These are phyloP conservation scores for Laothoe populi DNA, from an alignment of 2,888 invertebrate species.

Conservation along the genomic window DNA sequence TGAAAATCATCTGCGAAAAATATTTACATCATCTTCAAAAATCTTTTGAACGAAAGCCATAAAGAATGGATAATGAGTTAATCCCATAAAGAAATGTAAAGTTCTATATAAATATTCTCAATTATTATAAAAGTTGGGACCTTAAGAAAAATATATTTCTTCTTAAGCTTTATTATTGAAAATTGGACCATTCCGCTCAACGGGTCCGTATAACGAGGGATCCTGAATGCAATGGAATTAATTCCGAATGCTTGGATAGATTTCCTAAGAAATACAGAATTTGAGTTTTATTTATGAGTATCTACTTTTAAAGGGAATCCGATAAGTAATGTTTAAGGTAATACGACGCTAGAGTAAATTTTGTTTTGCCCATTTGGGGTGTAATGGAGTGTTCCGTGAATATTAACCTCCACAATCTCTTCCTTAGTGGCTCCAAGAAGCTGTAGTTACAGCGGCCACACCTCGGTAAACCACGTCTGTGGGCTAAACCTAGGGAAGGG, in stretches of 20 bases:
- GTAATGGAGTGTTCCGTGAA: no score
- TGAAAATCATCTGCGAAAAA: no score
- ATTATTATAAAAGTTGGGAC: conserved; percentile 31
- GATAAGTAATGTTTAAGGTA: not conserved
- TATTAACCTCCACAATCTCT: no score
- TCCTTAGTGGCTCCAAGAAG: no score
- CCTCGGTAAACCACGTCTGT: no score
- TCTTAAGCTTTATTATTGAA: conserved; percentile 28
- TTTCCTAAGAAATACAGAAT: conserved; percentile 27
- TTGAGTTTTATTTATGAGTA: conserved; percentile 17
- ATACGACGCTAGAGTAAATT: not conserved
- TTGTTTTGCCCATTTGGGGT: not conserved
- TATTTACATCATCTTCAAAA: not conserved
- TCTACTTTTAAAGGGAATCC: conserved; percentile 5
- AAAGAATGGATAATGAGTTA: no score
- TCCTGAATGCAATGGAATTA: conserved; percentile 35
- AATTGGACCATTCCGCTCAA: conserved; percentile 43
- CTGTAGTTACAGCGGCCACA: no score
- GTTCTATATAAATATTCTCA: conserved; percentile 17
- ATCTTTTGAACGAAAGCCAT: not conserved
- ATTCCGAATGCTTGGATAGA: conserved; percentile 33
- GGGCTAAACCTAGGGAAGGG: no score
- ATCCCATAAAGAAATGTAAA: not conserved
- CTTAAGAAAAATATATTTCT: conserved; percentile 33
- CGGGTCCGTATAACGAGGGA: conserved; percentile 43